phyloP scores from a whole-genome alignment of 2,888 invertebrate genomes.

The Drosophila hamatofila region DNA sequence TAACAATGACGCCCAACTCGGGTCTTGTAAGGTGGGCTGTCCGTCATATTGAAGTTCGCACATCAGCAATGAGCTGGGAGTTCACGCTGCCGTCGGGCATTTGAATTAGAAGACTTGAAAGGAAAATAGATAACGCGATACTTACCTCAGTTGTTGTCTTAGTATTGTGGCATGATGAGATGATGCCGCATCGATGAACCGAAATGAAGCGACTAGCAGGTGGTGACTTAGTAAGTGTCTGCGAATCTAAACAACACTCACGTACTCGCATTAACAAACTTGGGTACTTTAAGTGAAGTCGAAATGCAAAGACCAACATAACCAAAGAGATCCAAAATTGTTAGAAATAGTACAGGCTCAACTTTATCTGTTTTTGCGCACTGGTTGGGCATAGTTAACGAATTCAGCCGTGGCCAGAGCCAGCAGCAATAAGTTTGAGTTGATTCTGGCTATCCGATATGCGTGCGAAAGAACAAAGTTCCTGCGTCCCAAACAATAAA shows the following conservation, averaged over 20 bases:
- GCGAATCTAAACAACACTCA: slow-evolving; percentile 60
- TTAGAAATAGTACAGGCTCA: slow-evolving; percentile 24
- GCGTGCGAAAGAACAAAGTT: slow-evolving; percentile 7
- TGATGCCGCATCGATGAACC: slow-evolving; percentile 21
- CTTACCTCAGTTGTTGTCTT: slow-evolving; percentile 11
- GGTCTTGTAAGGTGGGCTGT: slow-evolving; percentile 66
- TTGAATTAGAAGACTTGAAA: slow-evolving; percentile 55
- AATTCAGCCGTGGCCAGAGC: not conserved
- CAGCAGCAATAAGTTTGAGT: not conserved
- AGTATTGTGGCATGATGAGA: slow-evolving; percentile 12
- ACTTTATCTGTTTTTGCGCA: slow-evolving; percentile 65
- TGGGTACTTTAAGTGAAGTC: slow-evolving; percentile 74
- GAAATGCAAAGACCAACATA: slow-evolving; percentile 58
- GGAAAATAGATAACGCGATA: slow-evolving; percentile 43
- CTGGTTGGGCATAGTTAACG: slow-evolving; percentile 36
- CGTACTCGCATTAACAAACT: slow-evolving; percentile 78
- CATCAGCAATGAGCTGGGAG: slow-evolving; percentile 54
- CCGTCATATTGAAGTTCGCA: slow-evolving; percentile 63
- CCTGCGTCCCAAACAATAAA: slow-evolving; percentile 8
- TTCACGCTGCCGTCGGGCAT: slow-evolving; percentile 28
- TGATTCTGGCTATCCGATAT: slow-evolving; percentile 44
- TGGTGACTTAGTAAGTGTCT: slow-evolving; percentile 21
- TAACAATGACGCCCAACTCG: slow-evolving; percentile 44
- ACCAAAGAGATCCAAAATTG: slow-evolving; percentile 15
- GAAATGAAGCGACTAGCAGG: slow-evolving; percentile 13